Evolutionary conservation across 2,113 vertebrate species (phyloP), one percentile per base, ranked within the genome.

Genomic region (Conger conger): DNA sequence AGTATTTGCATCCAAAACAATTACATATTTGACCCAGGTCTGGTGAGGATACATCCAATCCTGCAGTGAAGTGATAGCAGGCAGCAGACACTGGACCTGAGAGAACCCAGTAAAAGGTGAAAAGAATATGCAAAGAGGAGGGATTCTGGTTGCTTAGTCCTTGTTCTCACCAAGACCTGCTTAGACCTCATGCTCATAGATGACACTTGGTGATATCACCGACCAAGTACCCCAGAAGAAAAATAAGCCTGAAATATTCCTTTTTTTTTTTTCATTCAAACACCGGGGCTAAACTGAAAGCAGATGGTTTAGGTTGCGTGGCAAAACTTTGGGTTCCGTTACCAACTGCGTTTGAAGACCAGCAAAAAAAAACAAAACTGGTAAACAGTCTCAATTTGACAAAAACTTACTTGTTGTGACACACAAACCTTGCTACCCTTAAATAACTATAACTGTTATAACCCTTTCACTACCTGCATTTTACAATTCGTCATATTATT

Each of bases 271-370:
- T 91, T 91, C 93, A 91, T 81, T 83, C 68, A 50, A 77, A n/a
- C 83, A 78, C 78, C 92, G 85, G 83, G 88, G 92, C 90, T 92
- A 96, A 97, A 97, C 95, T 94, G 91, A 94, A 96, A 96, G 95
- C 96, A 97, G 96, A 96, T 97, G 95, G 92, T 1, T 83, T 92
- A 95, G 96, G 95, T 96, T 94, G 92, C 50, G 93, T 96, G 94
- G 96, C 96, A 96, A 95, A 96, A 97, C 96, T 97, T 96, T 97
- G 96, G 96, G 94, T 96, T 94, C 95, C 91, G 95, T 97, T 97
- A 97, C 91, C 92, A 90, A 91, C 93, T 93, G 95, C 94, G 92
- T 93, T 93, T 96, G 84, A 95, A 95, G 92, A 93, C 94, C 93
- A 91, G 91, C 91, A 60, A 60, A 63, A 63, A 63, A 63, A 11